Base-by-base conservation (phyloP, 2,797 vertebrate genomes). In the Tragopan temminckii region DNA sequence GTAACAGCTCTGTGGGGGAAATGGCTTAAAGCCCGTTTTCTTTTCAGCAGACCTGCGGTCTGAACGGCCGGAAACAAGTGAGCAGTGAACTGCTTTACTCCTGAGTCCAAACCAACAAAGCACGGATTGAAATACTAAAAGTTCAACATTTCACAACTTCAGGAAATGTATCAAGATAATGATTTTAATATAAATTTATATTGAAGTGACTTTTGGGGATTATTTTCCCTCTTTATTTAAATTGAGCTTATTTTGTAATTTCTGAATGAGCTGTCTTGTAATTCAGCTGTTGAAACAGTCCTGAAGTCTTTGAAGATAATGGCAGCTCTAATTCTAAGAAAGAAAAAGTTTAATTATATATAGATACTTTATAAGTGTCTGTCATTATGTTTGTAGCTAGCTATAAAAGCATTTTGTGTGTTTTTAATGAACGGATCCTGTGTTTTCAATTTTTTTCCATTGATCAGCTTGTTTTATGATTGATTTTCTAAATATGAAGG, bases 281-380 rank as follows among this genome's bases (percentile, higher is more conserved):
- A 89, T 85, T 90, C 76, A 91, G 55, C 71, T 95, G 79, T 88
- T 80, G 88, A 89, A 97, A 90, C 64, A 90, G 64, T 69, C 64
- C 77, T 84, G 42, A 90, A 95, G 78, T 66, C 76, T 92, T 81
- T 74, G 82, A 85, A 87, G 84, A 64, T 92, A 83, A 57, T 38
- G 85, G 94, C 85, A 90, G 72, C 88, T 95, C 95, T 90, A 93
- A 78, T 88, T 88, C 64, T 63, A 80, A 72, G 52, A 85, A 88
- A 82, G 81, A 58, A 83, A 84, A 29, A 67, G 66, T 88, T 88
- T 96, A 84, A 87, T 83, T 92, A 66, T 14, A 20, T 82, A 68
- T 89, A 95, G 64, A 53, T 68, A 6, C 71, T 85, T 82, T 76
- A 58, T 94, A 80, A 90, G 92, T 91, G 36, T 57, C 76, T 75